These are phyloP conservation scores for Exaiptasia diaphana DNA, from an alignment of 64 coral and sea anemone species.

Conservation along the genomic window DNA sequence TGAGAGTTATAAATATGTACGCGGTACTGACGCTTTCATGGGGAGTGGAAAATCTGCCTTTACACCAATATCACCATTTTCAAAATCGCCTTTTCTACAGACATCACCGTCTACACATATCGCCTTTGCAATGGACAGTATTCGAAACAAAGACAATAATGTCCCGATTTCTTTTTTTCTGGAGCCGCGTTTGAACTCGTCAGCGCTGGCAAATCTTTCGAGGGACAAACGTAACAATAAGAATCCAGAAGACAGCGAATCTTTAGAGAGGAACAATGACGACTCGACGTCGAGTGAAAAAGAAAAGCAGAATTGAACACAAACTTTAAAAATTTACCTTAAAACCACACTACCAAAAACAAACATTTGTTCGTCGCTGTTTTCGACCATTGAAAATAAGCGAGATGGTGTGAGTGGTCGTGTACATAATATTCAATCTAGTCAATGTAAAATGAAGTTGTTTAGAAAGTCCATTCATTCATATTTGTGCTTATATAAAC, in stretches of 20 bases:
- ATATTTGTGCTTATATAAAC: too few relatives aligned
- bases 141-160: conserved; percentile 32
- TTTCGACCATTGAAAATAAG: too few relatives aligned
- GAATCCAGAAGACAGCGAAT: background rate
- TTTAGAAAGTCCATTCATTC: too few relatives aligned
- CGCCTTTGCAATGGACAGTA: conserved; percentile 31
- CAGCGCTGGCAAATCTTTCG: background rate
- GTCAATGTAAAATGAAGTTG: too few relatives aligned
- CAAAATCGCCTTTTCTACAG: conserved; percentile 43
- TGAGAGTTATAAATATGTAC: conserved; percentile 33
- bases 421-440: too few relatives aligned
- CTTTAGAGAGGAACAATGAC: background rate
- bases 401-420: too few relatives aligned
- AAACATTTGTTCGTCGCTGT: too few relatives aligned
- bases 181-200: conserved; percentile 8
- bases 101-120: background rate
- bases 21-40: conserved; percentile 18
- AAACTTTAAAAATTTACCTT: too few relatives aligned
- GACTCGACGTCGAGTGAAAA: background rate
- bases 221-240: background rate
- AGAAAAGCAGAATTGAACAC: too few relatives aligned
- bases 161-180: conserved; percentile 49
- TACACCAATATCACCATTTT: conserved; percentile 40
- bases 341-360: too few relatives aligned
- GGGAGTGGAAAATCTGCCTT: conserved; percentile 51